These are phyloP conservation scores for Gymnosoma rotundatum DNA, from an alignment of 2,888 invertebrate genomes.

Conservation along the genomic window DNA sequence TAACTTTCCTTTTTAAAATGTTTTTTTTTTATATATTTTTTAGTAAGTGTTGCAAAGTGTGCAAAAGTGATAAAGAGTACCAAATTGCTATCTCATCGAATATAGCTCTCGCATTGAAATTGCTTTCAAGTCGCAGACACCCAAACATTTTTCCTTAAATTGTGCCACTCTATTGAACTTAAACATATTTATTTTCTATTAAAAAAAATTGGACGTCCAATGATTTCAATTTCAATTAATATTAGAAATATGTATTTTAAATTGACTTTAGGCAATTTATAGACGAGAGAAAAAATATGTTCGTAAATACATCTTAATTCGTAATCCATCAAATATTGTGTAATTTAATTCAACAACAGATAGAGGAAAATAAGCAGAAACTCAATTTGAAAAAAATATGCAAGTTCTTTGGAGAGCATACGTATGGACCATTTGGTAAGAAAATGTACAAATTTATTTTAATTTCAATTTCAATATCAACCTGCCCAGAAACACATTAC, in stretches of 20 bases:
- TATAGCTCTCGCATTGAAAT: too few relatives aligned
- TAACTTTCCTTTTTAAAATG: too few relatives aligned
- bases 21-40: too few relatives aligned
- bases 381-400: slow-evolving; percentile 54
- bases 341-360: slow-evolving; percentile 15
- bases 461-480: slow-evolving; percentile 64
- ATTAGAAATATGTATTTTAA: not conserved
- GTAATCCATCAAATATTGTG: slow-evolving; percentile 43
- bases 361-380: slow-evolving; percentile 31
- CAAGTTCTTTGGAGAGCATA: not conserved
- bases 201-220: not conserved
- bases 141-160: too few relatives aligned
- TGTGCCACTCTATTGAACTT: too few relatives aligned
- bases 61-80: too few relatives aligned
- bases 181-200: too few relatives aligned
- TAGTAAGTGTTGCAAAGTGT: too few relatives aligned
- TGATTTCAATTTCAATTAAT: not conserved
- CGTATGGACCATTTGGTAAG: slow-evolving; percentile 6
- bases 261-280: not conserved
- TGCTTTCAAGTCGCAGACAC: too few relatives aligned
- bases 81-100: too few relatives aligned
- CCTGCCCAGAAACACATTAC: slow-evolving; percentile 54
- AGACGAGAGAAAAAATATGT: not conserved
- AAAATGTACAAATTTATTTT: slow-evolving; percentile 59
- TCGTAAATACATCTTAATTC: slow-evolving; percentile 24